A percentile compares a stretch with the other conserved stretches of the same genome.
Evolutionary conservation across 2,113 vertebrate genomes (phyloP).

Genomic region (Eolophus roseicapilla): DNA sequence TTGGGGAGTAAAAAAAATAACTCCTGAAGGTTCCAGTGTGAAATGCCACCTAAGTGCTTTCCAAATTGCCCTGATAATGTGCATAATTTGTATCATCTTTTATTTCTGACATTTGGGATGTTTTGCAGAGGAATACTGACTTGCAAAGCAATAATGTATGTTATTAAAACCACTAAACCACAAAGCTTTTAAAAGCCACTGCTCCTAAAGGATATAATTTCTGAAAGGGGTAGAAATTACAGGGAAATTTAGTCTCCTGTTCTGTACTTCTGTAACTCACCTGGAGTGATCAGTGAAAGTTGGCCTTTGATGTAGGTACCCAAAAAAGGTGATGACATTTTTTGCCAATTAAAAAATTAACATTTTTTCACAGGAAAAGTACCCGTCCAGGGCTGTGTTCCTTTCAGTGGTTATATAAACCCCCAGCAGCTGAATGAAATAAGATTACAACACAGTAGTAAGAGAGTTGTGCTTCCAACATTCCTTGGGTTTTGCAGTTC

Average conservation of each 20-base stretch:
- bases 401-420: neutral
- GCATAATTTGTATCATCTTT: neutral
- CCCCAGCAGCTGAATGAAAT: slow-evolving; percentile 13
- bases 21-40: neutral
- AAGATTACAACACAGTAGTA: slow-evolving; percentile 20
- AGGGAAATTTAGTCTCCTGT: neutral
- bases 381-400: neutral
- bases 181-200: neutral
- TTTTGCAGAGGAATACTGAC: neutral
- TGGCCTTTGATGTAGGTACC: neutral
- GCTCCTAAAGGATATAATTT: neutral
- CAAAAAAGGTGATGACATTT: neutral
- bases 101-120: neutral
- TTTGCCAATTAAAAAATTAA: neutral
- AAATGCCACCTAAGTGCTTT: neutral
- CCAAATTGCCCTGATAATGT: neutral
- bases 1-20: neutral
- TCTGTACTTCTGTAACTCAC: neutral
- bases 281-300: neutral
- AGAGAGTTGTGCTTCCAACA: neutral
- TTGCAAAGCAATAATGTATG: neutral
- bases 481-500: slow-evolving; percentile 11
- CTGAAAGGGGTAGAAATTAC: neutral
- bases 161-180: neutral
- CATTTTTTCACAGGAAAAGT: neutral